phyloP scores from a whole-genome alignment of 2,888 invertebrate genomes.

The Acrobasis repandana region DNA sequence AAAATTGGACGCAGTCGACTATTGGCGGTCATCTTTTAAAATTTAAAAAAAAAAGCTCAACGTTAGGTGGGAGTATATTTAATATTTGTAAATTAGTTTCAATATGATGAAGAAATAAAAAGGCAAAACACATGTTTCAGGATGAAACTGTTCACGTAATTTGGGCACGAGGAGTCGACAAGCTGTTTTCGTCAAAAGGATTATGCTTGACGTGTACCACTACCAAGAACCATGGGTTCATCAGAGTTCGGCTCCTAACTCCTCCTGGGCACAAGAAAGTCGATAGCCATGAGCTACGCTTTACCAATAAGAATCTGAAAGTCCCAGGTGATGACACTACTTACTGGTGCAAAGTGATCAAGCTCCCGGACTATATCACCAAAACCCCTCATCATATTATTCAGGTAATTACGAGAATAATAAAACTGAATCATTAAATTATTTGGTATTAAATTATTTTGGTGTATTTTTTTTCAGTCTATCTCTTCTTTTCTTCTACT shows the following conservation, averaged over 20 bases:
- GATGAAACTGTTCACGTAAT: conserved; percentile 95
- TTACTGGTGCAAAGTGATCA: conserved; percentile 97
- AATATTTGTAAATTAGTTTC: too few species aligned
- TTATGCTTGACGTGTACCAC: conserved; percentile 82
- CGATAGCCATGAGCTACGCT: conserved; percentile 81
- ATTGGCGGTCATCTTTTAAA: too few species aligned
- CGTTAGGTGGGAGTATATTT: too few species aligned
- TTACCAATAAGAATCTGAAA: conserved; percentile 85
- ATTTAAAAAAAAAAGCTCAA: too few species aligned
- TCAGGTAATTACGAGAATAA: conserved; percentile 69
- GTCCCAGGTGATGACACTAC: conserved; percentile 95
- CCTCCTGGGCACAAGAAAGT: conserved; percentile 64
- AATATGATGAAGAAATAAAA: too few species aligned
- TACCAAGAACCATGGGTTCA: conserved; percentile 86
- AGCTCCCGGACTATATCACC: conserved; percentile 86
- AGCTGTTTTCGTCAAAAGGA: conserved; percentile 86
- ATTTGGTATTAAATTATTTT: too few species aligned
- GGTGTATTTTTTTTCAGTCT: too few species aligned
- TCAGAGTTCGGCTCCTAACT: conserved; percentile 87
- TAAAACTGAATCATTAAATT: neutral
- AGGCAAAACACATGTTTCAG: conserved; percentile 78
- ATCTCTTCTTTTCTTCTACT: too few species aligned
- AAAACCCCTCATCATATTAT: conserved; percentile 90
- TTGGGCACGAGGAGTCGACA: conserved; percentile 91
- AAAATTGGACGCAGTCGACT: too few species aligned